phyloP scores from a whole-genome alignment of 2,888 invertebrate species.

The Coleophora flavipennella region DNA sequence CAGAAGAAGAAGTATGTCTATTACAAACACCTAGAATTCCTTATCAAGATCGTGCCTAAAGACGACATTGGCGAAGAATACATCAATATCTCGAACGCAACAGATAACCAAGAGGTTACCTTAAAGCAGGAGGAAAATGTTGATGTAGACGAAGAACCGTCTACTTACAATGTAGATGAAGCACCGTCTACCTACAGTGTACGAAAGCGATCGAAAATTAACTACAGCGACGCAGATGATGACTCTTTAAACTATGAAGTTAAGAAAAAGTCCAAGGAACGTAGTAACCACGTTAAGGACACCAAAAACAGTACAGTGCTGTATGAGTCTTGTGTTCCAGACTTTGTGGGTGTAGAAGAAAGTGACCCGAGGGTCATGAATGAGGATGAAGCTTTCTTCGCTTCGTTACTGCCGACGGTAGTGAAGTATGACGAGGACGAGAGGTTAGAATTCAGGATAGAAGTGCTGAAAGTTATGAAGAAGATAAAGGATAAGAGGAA shows the following conservation, averaged over 20 bases:
- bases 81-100: background rate
- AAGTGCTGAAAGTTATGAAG: slow-evolving; percentile 53
- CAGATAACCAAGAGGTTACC: background rate
- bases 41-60: slow-evolving; percentile 30
- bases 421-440: slow-evolving; percentile 58
- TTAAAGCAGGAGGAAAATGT: background rate
- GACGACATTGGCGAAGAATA: slow-evolving; percentile 20
- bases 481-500: slow-evolving; percentile 44
- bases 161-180: too few species aligned
- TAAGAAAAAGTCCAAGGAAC: slow-evolving; percentile 24
- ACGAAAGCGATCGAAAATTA: too few species aligned
- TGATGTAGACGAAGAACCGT: background rate
- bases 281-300: slow-evolving; percentile 9
- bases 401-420: slow-evolving; percentile 51
- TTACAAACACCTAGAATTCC: slow-evolving; percentile 45
- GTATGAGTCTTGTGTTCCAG: background rate
- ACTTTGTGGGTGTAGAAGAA: background rate
- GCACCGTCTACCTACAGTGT: too few species aligned
- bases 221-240: too few species aligned
- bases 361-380: slow-evolving; percentile 54
- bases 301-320: too few species aligned
- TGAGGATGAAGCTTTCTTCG: slow-evolving; percentile 64
- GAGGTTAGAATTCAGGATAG: slow-evolving; percentile 53
- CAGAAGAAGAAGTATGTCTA: slow-evolving; percentile 44
- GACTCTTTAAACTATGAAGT: too few species aligned